Base-by-base conservation (phyloP, 2,113 vertebrate genomes). In the Poeciliopsis retropinna region DNA sequence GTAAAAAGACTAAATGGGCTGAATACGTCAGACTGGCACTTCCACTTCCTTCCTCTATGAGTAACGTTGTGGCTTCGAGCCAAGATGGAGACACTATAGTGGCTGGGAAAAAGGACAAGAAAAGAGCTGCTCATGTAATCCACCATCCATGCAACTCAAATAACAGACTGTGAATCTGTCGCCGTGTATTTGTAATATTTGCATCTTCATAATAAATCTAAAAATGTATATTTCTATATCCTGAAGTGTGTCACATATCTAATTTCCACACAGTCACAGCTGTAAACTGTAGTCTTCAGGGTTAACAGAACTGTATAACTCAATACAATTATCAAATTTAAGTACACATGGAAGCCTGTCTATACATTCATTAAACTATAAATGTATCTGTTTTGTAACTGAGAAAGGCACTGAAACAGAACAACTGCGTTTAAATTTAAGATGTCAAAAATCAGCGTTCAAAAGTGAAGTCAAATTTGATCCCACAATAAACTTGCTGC, bases 31-130 rank as follows among this genome's bases (percentile, higher is more conserved):
- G 10, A 28, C 2, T 29, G 30, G 1, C 14, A 25, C 62, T 60
- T 75, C 73, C 57, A 2, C 15, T 62, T 75, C 73, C 15, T 62
- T 75, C 73, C 57, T 51, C 15, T 57, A 6, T 61, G 47, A 76
- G 39, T 30, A 69, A 82, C 31, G 70, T 60, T 69, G 75, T 77
- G 84, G 84, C 70, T 51, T 7, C 60, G 44, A 80, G 84, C 75
- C 77, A 83, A 79, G 37, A 32, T 73, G 67, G 51, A 75, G 9
- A 8, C 57, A 44, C 60, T 70, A 64, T 3, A 0, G 39, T 22
- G 54, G 65, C 79, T 51, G 63, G 68, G 44, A 60, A 4, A 4
- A 31, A 67, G 47, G 67, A 85, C 67, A 86, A 82, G 86, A 73
- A 72, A 14, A 85, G 67, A 74, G 73, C 78, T 80, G 84, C 30